phyloP scores from a whole-genome alignment of 1,140 invertebrate genomes.

The Calephelis virginiensis region DNA sequence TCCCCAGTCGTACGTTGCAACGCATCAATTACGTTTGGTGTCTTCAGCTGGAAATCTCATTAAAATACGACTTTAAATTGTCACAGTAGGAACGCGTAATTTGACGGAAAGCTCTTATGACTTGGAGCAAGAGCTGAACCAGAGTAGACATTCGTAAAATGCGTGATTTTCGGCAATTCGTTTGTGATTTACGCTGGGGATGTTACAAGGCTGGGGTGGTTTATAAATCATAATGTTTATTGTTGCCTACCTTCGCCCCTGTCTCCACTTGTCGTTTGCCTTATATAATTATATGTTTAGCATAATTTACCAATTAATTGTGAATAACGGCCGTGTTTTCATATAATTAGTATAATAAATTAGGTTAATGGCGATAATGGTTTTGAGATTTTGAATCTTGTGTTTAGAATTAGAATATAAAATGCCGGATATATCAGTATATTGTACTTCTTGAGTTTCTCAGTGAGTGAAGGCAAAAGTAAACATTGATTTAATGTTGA shows the following conservation, averaged over 20 bases:
- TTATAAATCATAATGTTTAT: slow-evolving; percentile 62
- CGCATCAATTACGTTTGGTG: neutral
- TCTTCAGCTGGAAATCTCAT: too few relatives aligned
- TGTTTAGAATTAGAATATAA: neutral
- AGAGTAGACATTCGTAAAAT: slow-evolving; percentile 58
- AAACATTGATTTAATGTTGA: too few relatives aligned
- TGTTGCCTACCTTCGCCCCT: slow-evolving; percentile 34
- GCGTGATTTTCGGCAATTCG: slow-evolving; percentile 67
- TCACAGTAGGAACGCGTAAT: neutral
- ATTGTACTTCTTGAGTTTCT: too few relatives aligned
- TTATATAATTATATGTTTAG: slow-evolving; percentile 20
- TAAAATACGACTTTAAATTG: too few relatives aligned
- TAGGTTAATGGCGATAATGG: slow-evolving; percentile 9
- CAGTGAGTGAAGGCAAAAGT: too few relatives aligned
- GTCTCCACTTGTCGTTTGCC: slow-evolving; percentile 27
- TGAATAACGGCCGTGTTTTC: slow-evolving; percentile 4
- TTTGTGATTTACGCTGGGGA: slow-evolving; percentile 59
- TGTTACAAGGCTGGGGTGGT: slow-evolving; percentile 38
- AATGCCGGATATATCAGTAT: neutral
- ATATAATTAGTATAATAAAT: slow-evolving; percentile 13
- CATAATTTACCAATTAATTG: slow-evolving; percentile 16
- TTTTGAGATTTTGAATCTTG: neutral
- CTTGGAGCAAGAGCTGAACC: slow-evolving; percentile 32
- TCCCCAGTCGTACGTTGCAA: neutral
- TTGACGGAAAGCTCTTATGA: slow-evolving; percentile 9